phyloP scores from a whole-genome alignment of 2,113 vertebrate species.

The Polyodon spathula region DNA sequence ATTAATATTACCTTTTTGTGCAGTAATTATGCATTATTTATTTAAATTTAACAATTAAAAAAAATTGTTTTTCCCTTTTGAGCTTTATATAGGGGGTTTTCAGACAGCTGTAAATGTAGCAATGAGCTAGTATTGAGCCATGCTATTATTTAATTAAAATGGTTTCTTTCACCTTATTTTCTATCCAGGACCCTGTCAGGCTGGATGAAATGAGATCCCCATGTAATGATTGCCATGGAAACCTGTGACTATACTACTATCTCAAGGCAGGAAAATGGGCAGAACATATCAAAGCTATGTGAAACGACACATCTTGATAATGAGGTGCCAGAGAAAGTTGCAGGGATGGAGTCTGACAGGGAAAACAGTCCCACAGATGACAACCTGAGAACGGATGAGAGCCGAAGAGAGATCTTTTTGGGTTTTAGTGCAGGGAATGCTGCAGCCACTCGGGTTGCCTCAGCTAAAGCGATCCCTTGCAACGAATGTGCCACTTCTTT shows the following conservation, averaged over 20 bases:
- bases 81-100: conserved; percentile 55
- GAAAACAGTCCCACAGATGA: conserved; percentile 76
- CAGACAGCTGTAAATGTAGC: conserved; percentile 62
- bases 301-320: conserved; percentile 93
- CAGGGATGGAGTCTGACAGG: conserved; percentile 88
- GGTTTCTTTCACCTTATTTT: conserved; percentile 68
- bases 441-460: conserved; percentile 83
- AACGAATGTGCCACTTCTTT: conserved; percentile 99
- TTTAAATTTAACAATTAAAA: too few relatives aligned
- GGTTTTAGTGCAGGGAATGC: conserved; percentile 84
- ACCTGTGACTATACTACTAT: conserved; percentile 99
- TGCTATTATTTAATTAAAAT: conserved; percentile 69
- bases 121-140: conserved; percentile 64
- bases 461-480: conserved; percentile 98
- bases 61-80: conserved; percentile 15
- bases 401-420: conserved; percentile 88
- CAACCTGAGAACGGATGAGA: conserved; percentile 83
- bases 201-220: conserved; percentile 99
- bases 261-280: conserved; percentile 99
- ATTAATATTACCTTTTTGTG: too few relatives aligned
- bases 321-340: conserved; percentile 95
- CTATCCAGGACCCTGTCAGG: conserved; percentile 95
- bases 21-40: too few relatives aligned
- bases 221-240: conserved; percentile 99
- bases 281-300: conserved; percentile 95